Percentiles rank a stretch among this genome's conserved stretches.
Evolutionary conservation across 2,888 invertebrate genomes (phyloP).

Genomic region (Melieria picta): DNA sequence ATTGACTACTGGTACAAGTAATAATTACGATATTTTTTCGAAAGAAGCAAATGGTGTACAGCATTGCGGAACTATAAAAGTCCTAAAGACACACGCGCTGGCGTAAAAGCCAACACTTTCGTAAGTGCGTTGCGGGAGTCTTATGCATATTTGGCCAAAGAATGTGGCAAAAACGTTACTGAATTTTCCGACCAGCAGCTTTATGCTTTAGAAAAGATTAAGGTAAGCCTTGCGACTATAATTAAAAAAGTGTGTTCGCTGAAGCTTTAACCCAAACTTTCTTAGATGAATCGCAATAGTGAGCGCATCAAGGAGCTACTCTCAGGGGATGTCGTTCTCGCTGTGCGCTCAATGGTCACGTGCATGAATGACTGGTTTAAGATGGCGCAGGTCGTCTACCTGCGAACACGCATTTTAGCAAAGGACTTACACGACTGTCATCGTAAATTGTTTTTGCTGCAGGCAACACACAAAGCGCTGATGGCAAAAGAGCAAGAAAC

Average conservation of each 20-base stretch:
- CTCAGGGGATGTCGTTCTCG: conserved; percentile 76
- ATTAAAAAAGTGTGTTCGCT: too few relatives aligned
- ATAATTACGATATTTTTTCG: neutral
- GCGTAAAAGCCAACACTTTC: conserved; percentile 73
- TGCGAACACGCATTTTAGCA: conserved; percentile 84
- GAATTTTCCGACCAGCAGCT: conserved; percentile 97
- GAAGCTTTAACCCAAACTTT: too few relatives aligned
- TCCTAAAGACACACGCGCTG: conserved; percentile 71
- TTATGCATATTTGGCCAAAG: conserved; percentile 90
- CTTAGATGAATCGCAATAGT: conserved; percentile 80
- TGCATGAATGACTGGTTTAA: conserved; percentile 89
- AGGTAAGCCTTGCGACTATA: conserved; percentile 61
- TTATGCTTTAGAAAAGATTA: conserved; percentile 83
- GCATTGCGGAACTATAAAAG: conserved; percentile 72
- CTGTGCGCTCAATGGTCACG: conserved; percentile 81
- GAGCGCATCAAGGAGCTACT: conserved; percentile 76
- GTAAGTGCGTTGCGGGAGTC: conserved; percentile 84
- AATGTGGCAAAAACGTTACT: conserved; percentile 85
- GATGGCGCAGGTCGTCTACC: conserved; percentile 85
- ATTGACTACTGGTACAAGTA: neutral
- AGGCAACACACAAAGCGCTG: conserved; percentile 55
- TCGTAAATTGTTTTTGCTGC: conserved; percentile 56
- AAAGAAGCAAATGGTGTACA: conserved; percentile 73
- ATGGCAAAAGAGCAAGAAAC: conserved; percentile 60
- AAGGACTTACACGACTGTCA: conserved; percentile 68